Evolutionary conservation across 2,888 invertebrate species (phyloP).

Genomic region (Chymomyza amoena): DNA sequence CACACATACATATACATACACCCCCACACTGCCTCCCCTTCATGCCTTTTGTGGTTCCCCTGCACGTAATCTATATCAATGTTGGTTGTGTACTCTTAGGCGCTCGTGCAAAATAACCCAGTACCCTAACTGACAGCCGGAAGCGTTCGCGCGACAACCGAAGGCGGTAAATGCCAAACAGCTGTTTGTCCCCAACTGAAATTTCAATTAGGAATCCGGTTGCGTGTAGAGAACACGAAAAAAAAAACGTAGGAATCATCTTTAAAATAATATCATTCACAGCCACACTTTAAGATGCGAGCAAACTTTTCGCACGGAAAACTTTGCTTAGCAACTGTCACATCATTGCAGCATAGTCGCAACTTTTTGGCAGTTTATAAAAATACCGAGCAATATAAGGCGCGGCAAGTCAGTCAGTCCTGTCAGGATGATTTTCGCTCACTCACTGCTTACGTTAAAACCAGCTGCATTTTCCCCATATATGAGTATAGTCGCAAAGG

Average conservation of each 20-base stretch:
- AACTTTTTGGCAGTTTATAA: conserved; percentile 60
- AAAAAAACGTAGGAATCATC: background rate
- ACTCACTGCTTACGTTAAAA: conserved; percentile 2
- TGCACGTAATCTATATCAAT: conserved; percentile 65
- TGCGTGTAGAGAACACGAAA: background rate
- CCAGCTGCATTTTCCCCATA: conserved; percentile 8
- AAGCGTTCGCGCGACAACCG: conserved; percentile 40
- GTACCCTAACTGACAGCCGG: conserved; percentile 40
- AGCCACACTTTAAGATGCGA: conserved; percentile 31
- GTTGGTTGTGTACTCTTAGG: conserved; percentile 46
- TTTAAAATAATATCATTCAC: background rate
- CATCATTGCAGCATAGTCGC: conserved; percentile 31
- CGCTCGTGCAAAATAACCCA: conserved; percentile 51
- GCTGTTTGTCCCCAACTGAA: conserved; percentile 42
- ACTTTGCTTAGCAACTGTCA: conserved; percentile 31
- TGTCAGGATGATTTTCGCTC: background rate
- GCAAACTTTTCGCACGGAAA: conserved; percentile 6
- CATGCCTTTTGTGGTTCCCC: conserved; percentile 18
- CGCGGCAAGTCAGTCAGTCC: background rate
- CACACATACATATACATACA: conserved; percentile 4
- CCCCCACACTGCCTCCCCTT: background rate
- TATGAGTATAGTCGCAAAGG: background rate
- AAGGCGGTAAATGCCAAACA: conserved; percentile 45
- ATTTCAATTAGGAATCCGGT: conserved; percentile 52
- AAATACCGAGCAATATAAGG: conserved; percentile 26